A percentile compares a stretch with the other conserved stretches of the same genome.
Conservation (phyloP, 2,888 invertebrate genomes). For the Colletes collaris region DNA sequence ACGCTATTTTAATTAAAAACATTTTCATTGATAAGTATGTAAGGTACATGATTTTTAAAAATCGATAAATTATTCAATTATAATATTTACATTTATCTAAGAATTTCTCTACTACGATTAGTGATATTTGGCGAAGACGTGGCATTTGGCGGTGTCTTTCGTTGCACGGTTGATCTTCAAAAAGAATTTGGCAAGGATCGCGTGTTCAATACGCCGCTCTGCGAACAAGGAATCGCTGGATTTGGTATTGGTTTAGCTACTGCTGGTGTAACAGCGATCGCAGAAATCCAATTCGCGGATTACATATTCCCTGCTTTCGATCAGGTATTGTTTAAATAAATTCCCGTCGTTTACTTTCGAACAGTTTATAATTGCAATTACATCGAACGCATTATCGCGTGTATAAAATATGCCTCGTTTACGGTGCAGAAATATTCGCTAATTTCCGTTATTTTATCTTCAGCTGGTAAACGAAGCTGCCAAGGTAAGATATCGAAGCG, state of each 20-base stretch:
- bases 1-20: not conserved
- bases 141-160: constrained; percentile 98
- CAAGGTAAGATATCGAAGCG: constrained; percentile 96
- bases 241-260: constrained; percentile 97
- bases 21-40: not conserved
- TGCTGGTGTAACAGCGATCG: constrained; percentile 96
- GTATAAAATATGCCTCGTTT: not conserved
- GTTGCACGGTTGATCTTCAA: constrained; percentile 96
- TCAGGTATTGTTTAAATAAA: constrained; percentile 86
- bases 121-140: constrained; percentile 99
- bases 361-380: no score
- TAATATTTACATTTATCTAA: no score
- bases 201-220: constrained; percentile 98
- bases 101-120: not conserved
- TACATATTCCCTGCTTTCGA: constrained; percentile 99
- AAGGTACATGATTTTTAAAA: not conserved
- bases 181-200: constrained; percentile 96
- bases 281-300: constrained; percentile 99
- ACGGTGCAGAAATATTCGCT: not conserved
- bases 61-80: no score
- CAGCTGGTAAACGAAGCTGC: constrained; percentile 96
- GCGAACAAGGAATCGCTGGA: constrained; percentile 98
- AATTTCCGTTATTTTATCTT: not conserved
- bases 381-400: no score
- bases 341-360: no score